These are phyloP conservation scores for Hemicrepidius hirtus DNA, from an alignment of 2,888 invertebrate genomes.

Conservation along the genomic window DNA sequence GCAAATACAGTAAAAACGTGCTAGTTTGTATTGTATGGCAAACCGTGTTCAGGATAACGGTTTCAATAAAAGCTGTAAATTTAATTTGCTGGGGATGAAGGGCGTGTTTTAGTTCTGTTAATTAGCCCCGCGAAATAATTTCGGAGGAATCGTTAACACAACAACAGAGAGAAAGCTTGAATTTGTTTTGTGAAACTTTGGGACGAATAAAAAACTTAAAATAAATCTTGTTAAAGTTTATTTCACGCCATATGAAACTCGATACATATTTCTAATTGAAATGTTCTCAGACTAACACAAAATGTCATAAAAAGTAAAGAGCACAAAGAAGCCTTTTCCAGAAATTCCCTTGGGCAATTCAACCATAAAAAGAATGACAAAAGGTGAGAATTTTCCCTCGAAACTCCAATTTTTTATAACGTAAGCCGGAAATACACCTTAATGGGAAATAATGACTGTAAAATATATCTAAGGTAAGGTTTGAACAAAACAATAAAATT, in stretches of 20 bases:
- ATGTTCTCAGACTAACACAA: background rate
- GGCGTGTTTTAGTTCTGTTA: background rate
- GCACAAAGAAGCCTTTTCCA: conserved; percentile 8
- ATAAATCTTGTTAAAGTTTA: conserved; percentile 4
- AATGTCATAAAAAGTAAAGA: conserved; percentile 17
- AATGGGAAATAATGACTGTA: conserved; percentile 21
- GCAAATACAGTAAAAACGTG: background rate
- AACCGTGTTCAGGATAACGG: too few relatives aligned
- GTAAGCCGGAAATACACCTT: conserved; percentile 17
- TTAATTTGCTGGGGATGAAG: too few relatives aligned
- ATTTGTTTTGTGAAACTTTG: background rate
- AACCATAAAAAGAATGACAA: conserved; percentile 17
- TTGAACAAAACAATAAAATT: conserved; percentile 12
- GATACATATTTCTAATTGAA: conserved; percentile 17
- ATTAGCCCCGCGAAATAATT: background rate
- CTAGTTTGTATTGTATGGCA: too few relatives aligned
- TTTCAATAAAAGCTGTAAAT: too few relatives aligned
- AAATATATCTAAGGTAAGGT: conserved; percentile 1
- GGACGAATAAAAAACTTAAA: conserved; percentile 1
- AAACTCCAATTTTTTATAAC: conserved; percentile 21
- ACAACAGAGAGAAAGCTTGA: too few relatives aligned
- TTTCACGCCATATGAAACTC: conserved; percentile 1
- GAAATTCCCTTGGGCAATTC: conserved; percentile 15
- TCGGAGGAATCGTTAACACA: background rate
- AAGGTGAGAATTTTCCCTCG: conserved; percentile 15